phyloP scores from a whole-genome alignment of 2,113 vertebrate genomes.

The Dipodomys ordii region DNA sequence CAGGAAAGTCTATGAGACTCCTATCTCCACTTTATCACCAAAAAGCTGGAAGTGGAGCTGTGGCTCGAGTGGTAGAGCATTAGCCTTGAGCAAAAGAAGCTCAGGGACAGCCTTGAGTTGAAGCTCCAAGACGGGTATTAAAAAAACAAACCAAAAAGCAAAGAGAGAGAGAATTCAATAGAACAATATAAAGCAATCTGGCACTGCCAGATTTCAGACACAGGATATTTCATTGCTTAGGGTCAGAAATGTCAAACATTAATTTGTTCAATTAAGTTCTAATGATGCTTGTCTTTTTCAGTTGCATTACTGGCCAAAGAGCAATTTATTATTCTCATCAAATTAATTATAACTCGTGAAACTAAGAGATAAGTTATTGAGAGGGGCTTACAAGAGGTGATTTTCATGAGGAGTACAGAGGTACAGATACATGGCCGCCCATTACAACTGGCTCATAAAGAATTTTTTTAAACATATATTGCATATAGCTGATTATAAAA shows the following conservation, averaged over 20 bases:
- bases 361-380: background rate
- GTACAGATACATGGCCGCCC: background rate
- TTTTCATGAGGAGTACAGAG: background rate
- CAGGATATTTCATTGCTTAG: background rate
- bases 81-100: too few relatives aligned
- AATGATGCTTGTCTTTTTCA: constrained; percentile 32
- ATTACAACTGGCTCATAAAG: background rate
- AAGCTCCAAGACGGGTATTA: too few relatives aligned
- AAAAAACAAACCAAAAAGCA: too few relatives aligned
- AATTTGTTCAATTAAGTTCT: constrained; percentile 41
- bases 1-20: too few relatives aligned
- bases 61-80: too few relatives aligned
- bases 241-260: background rate
- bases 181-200: background rate
- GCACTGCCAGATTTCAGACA: background rate
- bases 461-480: background rate
- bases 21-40: too few relatives aligned
- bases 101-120: too few relatives aligned
- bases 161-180: background rate
- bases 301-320: constrained; percentile 8
- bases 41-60: too few relatives aligned
- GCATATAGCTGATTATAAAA: background rate
- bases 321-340: constrained; percentile 36
- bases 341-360: constrained; percentile 34
- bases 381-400: background rate